Evolutionary conservation across 2,888 invertebrate genomes (phyloP).

Genomic region (Oscheius sp.): DNA sequence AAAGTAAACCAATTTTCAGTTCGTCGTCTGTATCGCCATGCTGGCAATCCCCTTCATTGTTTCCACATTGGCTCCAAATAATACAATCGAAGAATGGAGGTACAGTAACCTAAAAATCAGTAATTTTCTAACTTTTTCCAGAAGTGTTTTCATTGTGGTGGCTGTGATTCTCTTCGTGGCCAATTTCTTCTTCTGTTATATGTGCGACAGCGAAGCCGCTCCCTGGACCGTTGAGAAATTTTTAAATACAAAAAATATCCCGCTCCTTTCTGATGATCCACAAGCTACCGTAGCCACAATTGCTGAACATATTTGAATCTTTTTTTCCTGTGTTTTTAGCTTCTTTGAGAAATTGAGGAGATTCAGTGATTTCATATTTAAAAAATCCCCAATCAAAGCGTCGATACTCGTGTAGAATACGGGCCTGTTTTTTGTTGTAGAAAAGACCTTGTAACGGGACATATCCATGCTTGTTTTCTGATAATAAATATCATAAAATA

Average conservation of each 20-base stretch:
- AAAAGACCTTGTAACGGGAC: too few species aligned
- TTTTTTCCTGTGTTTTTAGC: too few species aligned
- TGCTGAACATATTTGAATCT: slow-evolving; percentile 19
- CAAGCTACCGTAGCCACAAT: slow-evolving; percentile 36
- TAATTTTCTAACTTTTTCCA: background rate
- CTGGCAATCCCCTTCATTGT: slow-evolving; percentile 54
- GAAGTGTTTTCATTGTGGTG: slow-evolving; percentile 32
- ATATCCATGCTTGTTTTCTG: too few species aligned
- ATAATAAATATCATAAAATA: too few species aligned
- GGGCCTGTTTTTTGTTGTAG: too few species aligned
- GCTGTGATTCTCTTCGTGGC: slow-evolving; percentile 43
- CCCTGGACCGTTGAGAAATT: slow-evolving; percentile 42
- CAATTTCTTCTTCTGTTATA: slow-evolving; percentile 53
- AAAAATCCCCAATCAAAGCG: too few species aligned
- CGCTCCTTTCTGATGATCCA: slow-evolving; percentile 35
- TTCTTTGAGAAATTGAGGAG: too few species aligned
- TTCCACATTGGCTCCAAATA: slow-evolving; percentile 50
- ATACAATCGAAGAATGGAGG: slow-evolving; percentile 54
- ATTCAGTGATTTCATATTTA: too few species aligned
- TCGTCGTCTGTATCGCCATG: slow-evolving; percentile 56
- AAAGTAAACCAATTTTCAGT: slow-evolving; percentile 34
- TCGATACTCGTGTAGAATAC: too few species aligned
- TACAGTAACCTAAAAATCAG: background rate
- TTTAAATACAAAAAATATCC: slow-evolving; percentile 25
- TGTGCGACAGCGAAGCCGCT: slow-evolving; percentile 50